A percentile compares a stretch with the other conserved stretches of the same genome.
phyloP scores from a whole-genome alignment of 2,797 vertebrate genomes.

The Chlorospingus semifuscus region DNA sequence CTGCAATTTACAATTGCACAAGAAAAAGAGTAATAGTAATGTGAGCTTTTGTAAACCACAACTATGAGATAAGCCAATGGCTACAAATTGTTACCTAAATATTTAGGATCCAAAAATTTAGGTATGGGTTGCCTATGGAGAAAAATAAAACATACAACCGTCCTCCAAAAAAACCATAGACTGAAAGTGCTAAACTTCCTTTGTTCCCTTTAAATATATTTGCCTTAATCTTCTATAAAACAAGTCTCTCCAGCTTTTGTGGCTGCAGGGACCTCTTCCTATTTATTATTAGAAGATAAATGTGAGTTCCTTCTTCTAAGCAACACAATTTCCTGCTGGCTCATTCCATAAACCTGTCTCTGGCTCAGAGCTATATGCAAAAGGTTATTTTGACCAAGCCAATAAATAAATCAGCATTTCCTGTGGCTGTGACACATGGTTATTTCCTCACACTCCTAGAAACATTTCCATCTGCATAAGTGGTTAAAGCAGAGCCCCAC shows the following conservation, averaged over 20 bases:
- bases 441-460: conserved; percentile 39
- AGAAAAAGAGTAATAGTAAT: not conserved
- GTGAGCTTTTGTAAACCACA: not conserved
- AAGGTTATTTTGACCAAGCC: not conserved
- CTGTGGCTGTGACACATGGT: not conserved
- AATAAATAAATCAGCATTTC: conserved; percentile 54
- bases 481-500: not conserved
- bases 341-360: conserved; percentile 9
- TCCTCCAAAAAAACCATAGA: not conserved
- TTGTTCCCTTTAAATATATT: not conserved
- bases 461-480: conserved; percentile 19
- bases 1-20: rapidly evolving
- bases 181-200: not conserved
- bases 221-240: not conserved
- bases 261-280: not conserved
- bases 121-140: not conserved
- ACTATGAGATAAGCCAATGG: not conserved
- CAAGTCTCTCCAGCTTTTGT: not conserved
- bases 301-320: not conserved
- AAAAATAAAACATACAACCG: not conserved
- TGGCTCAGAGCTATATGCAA: not conserved
- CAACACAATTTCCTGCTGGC: not conserved
- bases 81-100: not conserved
- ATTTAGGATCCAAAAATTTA: not conserved
- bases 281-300: not conserved